Evolutionary conservation across 2,797 vertebrate genomes (phyloP).

Genomic region (Columba guinea): DNA sequence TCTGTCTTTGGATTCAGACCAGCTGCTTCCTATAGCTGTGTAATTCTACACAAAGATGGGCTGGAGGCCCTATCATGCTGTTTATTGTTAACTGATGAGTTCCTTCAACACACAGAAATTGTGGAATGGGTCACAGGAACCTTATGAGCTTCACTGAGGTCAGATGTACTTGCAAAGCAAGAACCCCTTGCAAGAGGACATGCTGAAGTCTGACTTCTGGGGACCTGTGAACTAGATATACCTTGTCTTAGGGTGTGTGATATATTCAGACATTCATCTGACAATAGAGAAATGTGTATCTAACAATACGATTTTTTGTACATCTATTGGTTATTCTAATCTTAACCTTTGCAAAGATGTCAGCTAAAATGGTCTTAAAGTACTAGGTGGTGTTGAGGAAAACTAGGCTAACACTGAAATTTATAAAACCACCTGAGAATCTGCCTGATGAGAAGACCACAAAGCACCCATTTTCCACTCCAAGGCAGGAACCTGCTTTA

Average conservation of each 20-base stretch:
- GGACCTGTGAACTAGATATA: neutral
- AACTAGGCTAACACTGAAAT: neutral
- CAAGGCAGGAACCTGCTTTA: neutral
- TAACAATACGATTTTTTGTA: neutral
- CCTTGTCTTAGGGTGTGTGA: neutral
- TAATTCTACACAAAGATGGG: neutral
- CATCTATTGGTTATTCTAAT: neutral
- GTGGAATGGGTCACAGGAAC: neutral
- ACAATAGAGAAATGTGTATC: neutral
- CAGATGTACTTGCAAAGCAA: neutral
- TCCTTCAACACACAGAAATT: neutral
- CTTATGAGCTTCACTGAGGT: neutral
- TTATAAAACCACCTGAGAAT: neutral
- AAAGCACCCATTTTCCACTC: neutral
- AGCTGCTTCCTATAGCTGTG: neutral
- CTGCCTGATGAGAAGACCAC: neutral
- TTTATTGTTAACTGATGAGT: neutral
- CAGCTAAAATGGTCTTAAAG: neutral
- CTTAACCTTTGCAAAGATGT: neutral
- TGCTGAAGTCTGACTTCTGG: neutral
- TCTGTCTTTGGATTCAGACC: neutral
- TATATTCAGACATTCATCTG: neutral
- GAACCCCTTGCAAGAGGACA: neutral
- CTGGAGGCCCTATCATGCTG: neutral
- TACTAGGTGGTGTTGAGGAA: neutral